A percentile compares a stretch with the other conserved stretches of the same genome.
Evolutionary conservation across 2,113 vertebrate species (phyloP).

Genomic region (Cheilinus undulatus): DNA sequence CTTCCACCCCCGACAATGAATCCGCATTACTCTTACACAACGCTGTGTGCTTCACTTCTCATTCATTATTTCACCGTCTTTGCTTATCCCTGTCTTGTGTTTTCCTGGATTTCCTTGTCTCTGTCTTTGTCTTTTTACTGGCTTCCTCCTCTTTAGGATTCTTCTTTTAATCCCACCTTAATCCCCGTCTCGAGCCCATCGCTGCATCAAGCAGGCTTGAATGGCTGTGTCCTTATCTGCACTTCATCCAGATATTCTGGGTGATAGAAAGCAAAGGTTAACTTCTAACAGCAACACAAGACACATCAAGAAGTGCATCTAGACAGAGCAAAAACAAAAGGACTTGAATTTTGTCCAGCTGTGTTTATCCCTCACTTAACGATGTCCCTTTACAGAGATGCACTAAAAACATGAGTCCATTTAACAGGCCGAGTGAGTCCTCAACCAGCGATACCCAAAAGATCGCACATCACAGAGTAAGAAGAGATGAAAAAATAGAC

Average conservation of each 20-base stretch:
- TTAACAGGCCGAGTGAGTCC: slow-evolving; percentile 65
- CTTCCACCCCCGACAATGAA: slow-evolving; percentile 65
- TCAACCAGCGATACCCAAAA: slow-evolving; percentile 62
- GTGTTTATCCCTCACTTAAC: slow-evolving; percentile 30
- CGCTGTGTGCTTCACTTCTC: slow-evolving; percentile 33
- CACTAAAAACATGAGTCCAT: slow-evolving; percentile 54
- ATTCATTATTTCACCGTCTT: slow-evolving; percentile 54
- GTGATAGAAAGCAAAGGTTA: slow-evolving; percentile 69
- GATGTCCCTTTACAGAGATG: not conserved
- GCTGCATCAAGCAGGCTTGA: slow-evolving; percentile 42
- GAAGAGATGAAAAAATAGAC: slow-evolving; percentile 16
- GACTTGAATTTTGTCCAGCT: not conserved
- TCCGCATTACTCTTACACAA: slow-evolving; percentile 71
- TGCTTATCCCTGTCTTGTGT: slow-evolving; percentile 4
- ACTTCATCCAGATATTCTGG: slow-evolving; percentile 76
- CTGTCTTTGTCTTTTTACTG: slow-evolving; percentile 1
- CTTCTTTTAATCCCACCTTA: slow-evolving; percentile 50
- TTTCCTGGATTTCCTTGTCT: slow-evolving; percentile 16
- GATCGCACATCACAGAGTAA: slow-evolving; percentile 68
- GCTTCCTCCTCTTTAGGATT: slow-evolving; percentile 26
- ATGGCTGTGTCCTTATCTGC: slow-evolving; percentile 68
- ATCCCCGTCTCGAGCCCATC: slow-evolving; percentile 43
- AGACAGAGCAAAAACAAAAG: slow-evolving; percentile 17
- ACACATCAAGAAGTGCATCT: slow-evolving; percentile 14
- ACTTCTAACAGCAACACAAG: slow-evolving; percentile 26